Conservation (phyloP, 2,113 vertebrate genomes). For the Mus pahari region DNA sequence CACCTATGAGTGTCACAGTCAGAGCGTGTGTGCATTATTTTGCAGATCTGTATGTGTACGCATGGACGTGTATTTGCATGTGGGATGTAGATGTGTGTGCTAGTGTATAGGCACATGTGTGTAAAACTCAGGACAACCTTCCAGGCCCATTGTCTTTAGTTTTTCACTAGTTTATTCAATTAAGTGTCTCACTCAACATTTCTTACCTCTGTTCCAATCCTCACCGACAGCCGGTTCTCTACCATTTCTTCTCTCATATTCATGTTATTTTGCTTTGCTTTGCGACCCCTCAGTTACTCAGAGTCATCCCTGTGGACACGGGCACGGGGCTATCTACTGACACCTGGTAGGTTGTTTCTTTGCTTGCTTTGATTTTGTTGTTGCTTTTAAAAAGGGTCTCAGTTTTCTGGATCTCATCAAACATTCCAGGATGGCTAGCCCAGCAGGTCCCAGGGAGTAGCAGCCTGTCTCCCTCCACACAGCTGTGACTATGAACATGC, state of each 20-base stretch:
- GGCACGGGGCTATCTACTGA: too few species aligned
- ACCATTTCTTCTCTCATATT: too few species aligned
- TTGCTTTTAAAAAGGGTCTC: neutral
- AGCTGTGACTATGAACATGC: too few species aligned
- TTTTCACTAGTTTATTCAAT: neutral
- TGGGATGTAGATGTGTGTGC: neutral
- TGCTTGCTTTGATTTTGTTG: neutral
- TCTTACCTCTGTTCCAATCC: neutral
- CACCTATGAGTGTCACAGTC: neutral
- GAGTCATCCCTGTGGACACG: neutral
- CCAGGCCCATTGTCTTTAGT: neutral
- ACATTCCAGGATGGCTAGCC: neutral
- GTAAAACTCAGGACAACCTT: neutral
- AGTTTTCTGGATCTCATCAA: neutral
- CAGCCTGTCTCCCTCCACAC: neutral
- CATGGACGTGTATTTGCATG: too few species aligned
- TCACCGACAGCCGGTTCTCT: neutral
- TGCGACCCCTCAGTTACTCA: neutral
- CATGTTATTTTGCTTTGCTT: too few species aligned
- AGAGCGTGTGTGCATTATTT: rapidly evolving
- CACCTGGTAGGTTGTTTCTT: neutral
- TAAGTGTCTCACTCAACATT: too few species aligned
- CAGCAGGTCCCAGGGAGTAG: neutral
- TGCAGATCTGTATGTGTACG: neutral
- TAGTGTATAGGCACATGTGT: neutral